Conservation (phyloP, 2,797 vertebrate genomes). For the Antennarius maculatus region DNA sequence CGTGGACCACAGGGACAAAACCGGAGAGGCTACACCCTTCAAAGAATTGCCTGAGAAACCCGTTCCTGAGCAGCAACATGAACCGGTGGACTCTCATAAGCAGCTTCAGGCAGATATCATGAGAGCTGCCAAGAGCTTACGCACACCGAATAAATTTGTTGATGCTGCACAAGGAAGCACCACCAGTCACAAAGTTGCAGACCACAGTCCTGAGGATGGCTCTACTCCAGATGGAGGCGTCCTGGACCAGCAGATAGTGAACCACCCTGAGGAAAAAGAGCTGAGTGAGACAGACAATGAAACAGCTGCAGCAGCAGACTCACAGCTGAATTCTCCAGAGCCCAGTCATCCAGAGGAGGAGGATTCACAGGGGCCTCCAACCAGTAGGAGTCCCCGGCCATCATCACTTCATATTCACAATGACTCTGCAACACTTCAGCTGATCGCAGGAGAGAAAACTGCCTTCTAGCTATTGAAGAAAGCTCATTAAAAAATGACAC, state of each 20-base stretch:
- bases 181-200: constrained; percentile 31
- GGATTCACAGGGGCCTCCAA: constrained; percentile 50
- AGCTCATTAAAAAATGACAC: background rate
- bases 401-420: constrained; percentile 72
- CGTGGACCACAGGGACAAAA: constrained; percentile 88
- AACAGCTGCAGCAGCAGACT: constrained; percentile 6
- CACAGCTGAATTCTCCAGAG: constrained; percentile 44
- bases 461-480: constrained; percentile 69
- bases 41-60: constrained; percentile 85
- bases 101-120: constrained; percentile 92
- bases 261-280: constrained; percentile 48
- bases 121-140: constrained; percentile 87
- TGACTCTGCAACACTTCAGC: constrained; percentile 71
- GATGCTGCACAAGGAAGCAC: constrained; percentile 61
- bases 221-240: constrained; percentile 34
- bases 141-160: constrained; percentile 77
- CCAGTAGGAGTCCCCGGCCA: constrained; percentile 50
- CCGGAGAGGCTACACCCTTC: constrained; percentile 83
- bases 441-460: constrained; percentile 82
- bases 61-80: constrained; percentile 51
- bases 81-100: constrained; percentile 79
- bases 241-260: constrained; percentile 46
- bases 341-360: constrained; percentile 15
- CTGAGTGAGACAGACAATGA: constrained; percentile 32
- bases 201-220: constrained; percentile 31